Conservation (phyloP, 2,797 vertebrate genomes). For the Ispidina lecontei region DNA sequence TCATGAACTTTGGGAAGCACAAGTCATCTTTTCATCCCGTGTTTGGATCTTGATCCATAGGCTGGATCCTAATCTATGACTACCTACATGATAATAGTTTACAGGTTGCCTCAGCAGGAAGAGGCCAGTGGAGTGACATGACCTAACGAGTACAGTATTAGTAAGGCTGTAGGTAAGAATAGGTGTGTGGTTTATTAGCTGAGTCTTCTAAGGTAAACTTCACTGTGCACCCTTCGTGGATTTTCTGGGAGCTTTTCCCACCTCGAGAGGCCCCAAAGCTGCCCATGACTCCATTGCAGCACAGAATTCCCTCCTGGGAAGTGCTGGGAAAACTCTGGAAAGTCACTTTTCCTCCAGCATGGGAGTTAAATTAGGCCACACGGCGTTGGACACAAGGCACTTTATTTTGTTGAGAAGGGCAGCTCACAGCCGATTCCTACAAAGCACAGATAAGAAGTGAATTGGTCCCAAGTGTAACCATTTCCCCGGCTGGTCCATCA, state of each 20-base stretch:
- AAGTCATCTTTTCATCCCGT: background rate
- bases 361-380: background rate
- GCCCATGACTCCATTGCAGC: background rate
- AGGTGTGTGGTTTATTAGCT: background rate
- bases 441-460: background rate
- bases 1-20: background rate
- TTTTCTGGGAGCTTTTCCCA: background rate
- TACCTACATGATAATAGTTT: background rate
- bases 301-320: background rate
- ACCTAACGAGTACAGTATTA: fast-evolving
- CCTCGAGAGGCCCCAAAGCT: background rate
- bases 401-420: background rate
- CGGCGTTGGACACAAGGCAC: fast-evolving
- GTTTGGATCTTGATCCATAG: background rate
- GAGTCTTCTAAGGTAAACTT: background rate
- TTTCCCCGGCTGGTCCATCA: background rate
- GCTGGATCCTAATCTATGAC: background rate
- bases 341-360: background rate
- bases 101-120: slow-evolving; percentile 14
- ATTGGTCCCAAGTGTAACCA: background rate
- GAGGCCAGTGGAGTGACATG: background rate
- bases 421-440: background rate
- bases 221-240: background rate
- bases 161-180: background rate
- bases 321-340: background rate